A percentile compares a stretch with the other conserved stretches of the same genome.
Evolutionary conservation across 2,797 vertebrate genomes (phyloP).

Genomic region (Callimico goeldii): DNA sequence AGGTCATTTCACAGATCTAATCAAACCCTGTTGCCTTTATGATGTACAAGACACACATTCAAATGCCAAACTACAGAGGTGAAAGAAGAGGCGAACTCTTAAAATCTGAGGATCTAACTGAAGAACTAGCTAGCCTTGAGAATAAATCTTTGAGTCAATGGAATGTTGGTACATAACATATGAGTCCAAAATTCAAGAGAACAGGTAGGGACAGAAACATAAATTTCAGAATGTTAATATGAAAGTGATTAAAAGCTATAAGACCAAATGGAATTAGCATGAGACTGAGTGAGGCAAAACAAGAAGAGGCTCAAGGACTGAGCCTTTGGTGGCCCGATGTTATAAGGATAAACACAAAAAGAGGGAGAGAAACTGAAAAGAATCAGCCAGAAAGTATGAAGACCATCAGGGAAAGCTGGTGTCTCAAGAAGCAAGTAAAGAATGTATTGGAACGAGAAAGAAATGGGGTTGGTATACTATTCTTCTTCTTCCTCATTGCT

Average conservation of each 20-base stretch:
- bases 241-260: not conserved
- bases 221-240: not conserved
- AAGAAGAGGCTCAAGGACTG: not conserved
- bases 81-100: not conserved
- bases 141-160: not conserved
- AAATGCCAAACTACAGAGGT: not conserved
- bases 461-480: fast-evolving
- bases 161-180: not conserved
- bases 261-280: not conserved
- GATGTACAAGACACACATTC: not conserved
- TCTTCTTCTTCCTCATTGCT: not conserved
- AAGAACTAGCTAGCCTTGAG: not conserved
- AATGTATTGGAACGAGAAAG: not conserved
- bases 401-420: fast-evolving
- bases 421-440: not conserved
- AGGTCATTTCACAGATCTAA: not conserved
- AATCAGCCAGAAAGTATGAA: not conserved
- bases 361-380: not conserved
- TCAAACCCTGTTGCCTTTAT: not conserved
- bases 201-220: not conserved
- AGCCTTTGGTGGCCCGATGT: not conserved
- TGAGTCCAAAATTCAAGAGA: not conserved
- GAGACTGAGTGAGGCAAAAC: not conserved
- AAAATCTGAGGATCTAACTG: not conserved
- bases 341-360: not conserved